Conservation (phyloP, 1,140 invertebrate genomes). For the Trachymyrmex septentrionalis region DNA sequence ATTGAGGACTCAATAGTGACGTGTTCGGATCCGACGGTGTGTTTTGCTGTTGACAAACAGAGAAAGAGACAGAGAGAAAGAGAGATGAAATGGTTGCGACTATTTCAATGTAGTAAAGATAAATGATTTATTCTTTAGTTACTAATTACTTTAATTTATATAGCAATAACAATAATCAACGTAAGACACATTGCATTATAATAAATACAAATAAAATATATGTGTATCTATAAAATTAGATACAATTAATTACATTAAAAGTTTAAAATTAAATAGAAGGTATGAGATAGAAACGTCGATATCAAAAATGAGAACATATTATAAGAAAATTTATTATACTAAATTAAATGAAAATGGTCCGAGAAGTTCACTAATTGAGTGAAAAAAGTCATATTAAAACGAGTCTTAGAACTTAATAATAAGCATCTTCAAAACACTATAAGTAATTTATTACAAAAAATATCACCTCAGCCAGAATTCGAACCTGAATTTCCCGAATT, state of each 20-base stretch:
- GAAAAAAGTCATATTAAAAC: no score
- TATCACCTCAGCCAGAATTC: no score
- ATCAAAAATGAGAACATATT: not conserved
- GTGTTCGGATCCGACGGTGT: constrained; percentile 82
- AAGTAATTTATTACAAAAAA: no score
- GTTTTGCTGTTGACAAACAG: constrained; percentile 73
- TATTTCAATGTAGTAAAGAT: not conserved
- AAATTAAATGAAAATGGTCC: no score
- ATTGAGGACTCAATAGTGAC: constrained; percentile 82
- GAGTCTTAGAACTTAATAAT: no score
- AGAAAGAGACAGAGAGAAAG: not conserved
- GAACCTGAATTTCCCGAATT: no score
- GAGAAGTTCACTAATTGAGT: no score
- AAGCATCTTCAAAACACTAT: no score
- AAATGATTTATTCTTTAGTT: not conserved
- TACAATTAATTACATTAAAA: not conserved
- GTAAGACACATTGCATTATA: not conserved
- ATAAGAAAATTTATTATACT: not conserved
- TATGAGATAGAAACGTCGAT: not conserved
- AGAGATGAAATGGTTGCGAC: not conserved
- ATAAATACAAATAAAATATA: constrained; percentile 4
- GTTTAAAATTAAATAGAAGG: not conserved
- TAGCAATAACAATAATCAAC: not conserved
- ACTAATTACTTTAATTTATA: constrained; percentile 1
- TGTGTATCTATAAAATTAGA: not conserved